Conservation (phyloP, 1,140 invertebrate species). For the Caerostris extrusa region DNA sequence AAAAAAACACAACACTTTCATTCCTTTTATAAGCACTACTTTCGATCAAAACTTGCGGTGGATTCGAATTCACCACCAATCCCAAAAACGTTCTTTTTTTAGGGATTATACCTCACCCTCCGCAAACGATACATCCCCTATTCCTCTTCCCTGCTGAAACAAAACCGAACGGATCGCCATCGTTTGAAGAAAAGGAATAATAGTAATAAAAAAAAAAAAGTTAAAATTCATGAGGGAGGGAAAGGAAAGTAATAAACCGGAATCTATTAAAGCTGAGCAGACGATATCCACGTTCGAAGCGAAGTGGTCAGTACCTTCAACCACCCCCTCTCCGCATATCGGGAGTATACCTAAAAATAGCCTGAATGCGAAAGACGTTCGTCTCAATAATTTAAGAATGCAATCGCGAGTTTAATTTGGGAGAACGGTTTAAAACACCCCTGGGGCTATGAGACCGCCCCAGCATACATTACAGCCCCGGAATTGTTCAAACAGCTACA, state of each 20-base stretch:
- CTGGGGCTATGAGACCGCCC: conserved; percentile 43
- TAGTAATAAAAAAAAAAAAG: conserved; percentile 5
- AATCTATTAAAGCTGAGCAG: conserved; percentile 69
- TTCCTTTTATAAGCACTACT: too few relatives aligned
- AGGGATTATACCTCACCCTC: not conserved
- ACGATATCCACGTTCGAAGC: not conserved
- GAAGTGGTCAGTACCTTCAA: conserved; percentile 39
- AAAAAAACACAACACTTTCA: too few relatives aligned
- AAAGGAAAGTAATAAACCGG: conserved; percentile 59
- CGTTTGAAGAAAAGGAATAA: not conserved
- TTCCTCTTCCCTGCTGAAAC: not conserved
- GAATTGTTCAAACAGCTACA: conserved; percentile 67
- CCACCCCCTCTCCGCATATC: not conserved
- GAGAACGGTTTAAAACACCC: conserved; percentile 72
- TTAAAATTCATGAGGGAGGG: conserved; percentile 73
- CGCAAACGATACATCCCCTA: not conserved
- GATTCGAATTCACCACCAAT: too few relatives aligned
- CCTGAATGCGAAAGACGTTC: conserved; percentile 71
- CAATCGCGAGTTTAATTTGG: conserved; percentile 74
- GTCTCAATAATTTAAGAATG: conserved; percentile 76
- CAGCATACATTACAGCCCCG: conserved; percentile 66
- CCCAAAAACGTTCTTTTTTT: too few relatives aligned
- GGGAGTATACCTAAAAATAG: conserved; percentile 60
- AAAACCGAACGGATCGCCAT: conserved; percentile 4
- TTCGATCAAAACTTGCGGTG: too few relatives aligned